These are phyloP conservation scores for Argyresthia goedartella DNA, from an alignment of 2,888 invertebrate genomes.

Conservation along the genomic window DNA sequence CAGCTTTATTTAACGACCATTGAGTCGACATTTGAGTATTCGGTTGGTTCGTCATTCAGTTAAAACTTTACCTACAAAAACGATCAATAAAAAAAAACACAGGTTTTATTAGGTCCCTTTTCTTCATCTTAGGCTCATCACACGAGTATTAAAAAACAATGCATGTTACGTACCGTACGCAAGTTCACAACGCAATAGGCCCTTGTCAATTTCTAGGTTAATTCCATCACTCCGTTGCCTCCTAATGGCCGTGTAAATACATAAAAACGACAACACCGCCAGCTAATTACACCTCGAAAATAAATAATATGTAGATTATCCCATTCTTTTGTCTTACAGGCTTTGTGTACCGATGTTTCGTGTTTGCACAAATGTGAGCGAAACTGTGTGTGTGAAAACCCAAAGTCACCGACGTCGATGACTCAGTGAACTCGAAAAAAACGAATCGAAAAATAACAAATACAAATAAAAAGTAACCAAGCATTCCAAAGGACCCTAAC, in stretches of 20 bases:
- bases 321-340: conserved; percentile 31
- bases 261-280: conserved; percentile 1
- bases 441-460: conserved; percentile 29
- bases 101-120: too few species aligned
- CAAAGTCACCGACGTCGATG: conserved; percentile 28
- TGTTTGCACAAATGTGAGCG: conserved; percentile 57
- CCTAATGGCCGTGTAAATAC: conserved; percentile 7
- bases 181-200: too few species aligned
- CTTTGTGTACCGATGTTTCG: conserved; percentile 15
- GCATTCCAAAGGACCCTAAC: conserved; percentile 51
- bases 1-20: too few species aligned
- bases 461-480: conserved; percentile 32
- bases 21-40: too few species aligned
- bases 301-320: conserved; percentile 35
- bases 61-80: too few species aligned
- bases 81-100: too few species aligned
- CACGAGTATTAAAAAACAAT: too few species aligned
- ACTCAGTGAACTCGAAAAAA: conserved; percentile 26
- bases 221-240: not conserved
- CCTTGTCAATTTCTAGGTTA: too few species aligned
- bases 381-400: conserved; percentile 38
- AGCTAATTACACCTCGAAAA: conserved; percentile 30
- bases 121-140: too few species aligned
- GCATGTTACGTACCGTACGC: too few species aligned
- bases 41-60: too few species aligned